Evolutionary conservation across 2,888 invertebrate species (phyloP).

Genomic region (Hecatera dysodea): DNA sequence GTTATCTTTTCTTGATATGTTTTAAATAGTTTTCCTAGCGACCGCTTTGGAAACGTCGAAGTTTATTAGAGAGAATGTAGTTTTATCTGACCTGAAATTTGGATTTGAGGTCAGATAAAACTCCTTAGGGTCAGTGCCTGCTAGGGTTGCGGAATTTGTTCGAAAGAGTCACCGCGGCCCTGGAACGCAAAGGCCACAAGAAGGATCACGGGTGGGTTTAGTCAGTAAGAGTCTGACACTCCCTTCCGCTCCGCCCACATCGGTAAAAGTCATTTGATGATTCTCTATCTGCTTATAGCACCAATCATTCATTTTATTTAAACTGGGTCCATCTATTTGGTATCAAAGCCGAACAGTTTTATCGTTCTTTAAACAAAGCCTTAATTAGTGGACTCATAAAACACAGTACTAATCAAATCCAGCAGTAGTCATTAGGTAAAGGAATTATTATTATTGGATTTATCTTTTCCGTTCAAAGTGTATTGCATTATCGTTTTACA

Average conservation of each 20-base stretch:
- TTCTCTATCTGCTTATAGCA: too few species aligned
- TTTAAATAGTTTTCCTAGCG: slow-evolving; percentile 44
- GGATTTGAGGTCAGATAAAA: too few species aligned
- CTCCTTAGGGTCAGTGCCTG: too few species aligned
- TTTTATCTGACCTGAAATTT: slow-evolving; percentile 15
- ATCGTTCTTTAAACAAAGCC: slow-evolving; percentile 6
- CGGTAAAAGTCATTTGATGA: too few species aligned
- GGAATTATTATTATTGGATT: slow-evolving; percentile 33
- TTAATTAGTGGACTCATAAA: background rate
- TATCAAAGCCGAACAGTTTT: background rate
- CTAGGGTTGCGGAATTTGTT: too few species aligned
- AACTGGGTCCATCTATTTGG: too few species aligned
- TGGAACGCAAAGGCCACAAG: too few species aligned
- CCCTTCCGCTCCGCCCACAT: too few species aligned
- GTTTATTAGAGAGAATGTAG: slow-evolving; percentile 9
- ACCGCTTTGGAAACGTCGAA: slow-evolving; percentile 14
- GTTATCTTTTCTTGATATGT: slow-evolving; percentile 48
- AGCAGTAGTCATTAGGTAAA: slow-evolving; percentile 20
- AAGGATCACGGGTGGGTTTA: too few species aligned
- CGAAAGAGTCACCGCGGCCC: too few species aligned
- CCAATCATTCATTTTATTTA: too few species aligned
- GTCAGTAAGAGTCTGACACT: too few species aligned
- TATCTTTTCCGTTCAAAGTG: slow-evolving; percentile 33
- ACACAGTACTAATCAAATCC: background rate
- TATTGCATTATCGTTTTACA: slow-evolving; percentile 20